A percentile compares a stretch with the other conserved stretches of the same genome.
phyloP scores from a whole-genome alignment of 2,797 vertebrate genomes.

The Aselliscus stoliczkanus region DNA sequence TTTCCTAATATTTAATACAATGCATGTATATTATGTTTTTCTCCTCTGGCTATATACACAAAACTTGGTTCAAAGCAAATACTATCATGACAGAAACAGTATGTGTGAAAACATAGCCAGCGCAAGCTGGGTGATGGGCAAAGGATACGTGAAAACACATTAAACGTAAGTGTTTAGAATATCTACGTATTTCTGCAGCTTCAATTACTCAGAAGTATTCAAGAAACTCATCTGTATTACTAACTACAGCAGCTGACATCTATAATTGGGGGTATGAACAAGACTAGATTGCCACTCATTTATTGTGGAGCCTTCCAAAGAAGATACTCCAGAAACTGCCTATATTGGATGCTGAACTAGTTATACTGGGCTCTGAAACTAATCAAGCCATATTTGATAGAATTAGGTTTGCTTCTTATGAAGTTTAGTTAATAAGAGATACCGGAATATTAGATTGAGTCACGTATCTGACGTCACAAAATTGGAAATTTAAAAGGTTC shows the following conservation, averaged over 20 bases:
- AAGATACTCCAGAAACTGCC: not conserved
- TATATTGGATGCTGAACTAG: not conserved
- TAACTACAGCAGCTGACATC: slow-evolving; percentile 21
- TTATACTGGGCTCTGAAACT: not conserved
- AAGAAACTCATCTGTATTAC: not conserved
- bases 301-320: not conserved
- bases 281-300: not conserved
- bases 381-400: not conserved
- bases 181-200: not conserved
- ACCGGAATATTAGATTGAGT: not conserved
- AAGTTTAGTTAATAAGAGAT: not conserved
- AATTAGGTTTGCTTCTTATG: not conserved
- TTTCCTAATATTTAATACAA: not conserved
- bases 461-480: not conserved
- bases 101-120: not conserved
- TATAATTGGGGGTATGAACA: slow-evolving; percentile 12
- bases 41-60: not conserved
- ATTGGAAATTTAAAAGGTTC: not conserved
- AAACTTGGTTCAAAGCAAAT: not conserved
- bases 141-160: not conserved
- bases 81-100: not conserved
- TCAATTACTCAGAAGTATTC: slow-evolving; percentile 31
- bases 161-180: not conserved
- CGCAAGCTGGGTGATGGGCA: not conserved
- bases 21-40: not conserved